Conservation (phyloP, 2,113 vertebrate genomes). For the Microcebus lehilahytsara region DNA sequence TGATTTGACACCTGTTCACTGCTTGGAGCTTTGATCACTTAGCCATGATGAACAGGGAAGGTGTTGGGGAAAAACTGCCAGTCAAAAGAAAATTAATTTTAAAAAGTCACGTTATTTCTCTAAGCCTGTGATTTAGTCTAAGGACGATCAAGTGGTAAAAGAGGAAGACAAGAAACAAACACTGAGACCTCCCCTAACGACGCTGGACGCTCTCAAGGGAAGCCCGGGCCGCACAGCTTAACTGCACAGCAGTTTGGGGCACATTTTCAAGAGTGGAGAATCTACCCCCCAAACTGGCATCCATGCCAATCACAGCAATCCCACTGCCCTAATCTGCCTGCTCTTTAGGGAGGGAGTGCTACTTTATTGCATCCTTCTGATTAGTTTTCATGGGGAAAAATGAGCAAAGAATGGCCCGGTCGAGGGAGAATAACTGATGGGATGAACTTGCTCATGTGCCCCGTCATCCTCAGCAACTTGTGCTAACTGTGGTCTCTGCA, state of each 20-base stretch:
- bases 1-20: background rate
- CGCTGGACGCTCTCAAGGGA: background rate
- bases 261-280: fast-evolving
- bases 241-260: fast-evolving
- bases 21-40: background rate
- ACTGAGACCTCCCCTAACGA: fast-evolving
- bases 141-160: no score
- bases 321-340: background rate
- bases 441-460: fast-evolving
- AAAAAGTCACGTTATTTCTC: no score
- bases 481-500: background rate
- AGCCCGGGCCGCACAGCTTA: fast-evolving
- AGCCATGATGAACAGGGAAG: background rate
- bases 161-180: no score
- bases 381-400: background rate
- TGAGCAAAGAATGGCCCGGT: background rate
- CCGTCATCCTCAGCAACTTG: background rate
- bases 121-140: background rate
- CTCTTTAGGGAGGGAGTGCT: background rate
- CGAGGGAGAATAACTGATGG: no score
- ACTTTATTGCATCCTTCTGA: no score
- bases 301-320: no score
- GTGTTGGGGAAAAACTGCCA: fast-evolving
- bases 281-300: background rate
- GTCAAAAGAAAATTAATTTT: background rate